phyloP scores from a whole-genome alignment of 2,113 vertebrate species.

The Paralichthys olivaceus region DNA sequence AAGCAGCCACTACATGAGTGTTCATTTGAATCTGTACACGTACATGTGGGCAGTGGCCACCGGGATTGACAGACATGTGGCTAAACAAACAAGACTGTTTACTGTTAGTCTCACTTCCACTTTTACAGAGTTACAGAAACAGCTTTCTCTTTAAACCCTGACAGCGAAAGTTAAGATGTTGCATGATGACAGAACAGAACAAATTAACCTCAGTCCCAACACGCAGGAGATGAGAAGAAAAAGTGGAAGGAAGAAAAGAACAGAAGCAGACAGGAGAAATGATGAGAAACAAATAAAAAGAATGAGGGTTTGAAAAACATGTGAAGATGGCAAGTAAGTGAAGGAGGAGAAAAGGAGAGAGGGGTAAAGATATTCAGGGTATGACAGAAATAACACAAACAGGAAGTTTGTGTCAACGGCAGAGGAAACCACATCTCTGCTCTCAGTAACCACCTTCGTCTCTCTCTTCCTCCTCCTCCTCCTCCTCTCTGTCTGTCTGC shows the following conservation, averaged over 20 bases:
- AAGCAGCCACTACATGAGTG: background rate
- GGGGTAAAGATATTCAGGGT: slow-evolving; percentile 5
- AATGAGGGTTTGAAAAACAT: background rate
- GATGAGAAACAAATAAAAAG: too few relatives aligned
- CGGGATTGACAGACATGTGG: background rate
- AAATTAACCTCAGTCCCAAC: background rate
- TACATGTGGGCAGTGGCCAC: background rate
- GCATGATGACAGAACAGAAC: too few relatives aligned
- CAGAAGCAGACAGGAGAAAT: background rate
- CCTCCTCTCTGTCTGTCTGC: slow-evolving; percentile 7
- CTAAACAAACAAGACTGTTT: background rate
- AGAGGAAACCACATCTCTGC: slow-evolving; percentile 80
- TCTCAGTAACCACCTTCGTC: slow-evolving; percentile 54
- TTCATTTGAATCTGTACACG: background rate
- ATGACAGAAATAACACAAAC: slow-evolving; percentile 80
- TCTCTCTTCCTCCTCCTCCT: slow-evolving; percentile 33
- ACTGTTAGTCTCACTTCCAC: background rate
- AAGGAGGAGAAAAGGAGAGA: background rate
- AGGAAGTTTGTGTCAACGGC: slow-evolving; percentile 77
- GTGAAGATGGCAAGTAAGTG: background rate
- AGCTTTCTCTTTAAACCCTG: too few relatives aligned
- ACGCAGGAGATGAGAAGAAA: background rate
- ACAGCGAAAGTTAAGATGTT: too few relatives aligned
- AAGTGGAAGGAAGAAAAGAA: background rate
- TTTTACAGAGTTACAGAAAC: too few relatives aligned